Evolutionary conservation across 2,113 vertebrate species (phyloP), one percentile per base, ranked within the genome.

Genomic region (Malurus elegans): DNA sequence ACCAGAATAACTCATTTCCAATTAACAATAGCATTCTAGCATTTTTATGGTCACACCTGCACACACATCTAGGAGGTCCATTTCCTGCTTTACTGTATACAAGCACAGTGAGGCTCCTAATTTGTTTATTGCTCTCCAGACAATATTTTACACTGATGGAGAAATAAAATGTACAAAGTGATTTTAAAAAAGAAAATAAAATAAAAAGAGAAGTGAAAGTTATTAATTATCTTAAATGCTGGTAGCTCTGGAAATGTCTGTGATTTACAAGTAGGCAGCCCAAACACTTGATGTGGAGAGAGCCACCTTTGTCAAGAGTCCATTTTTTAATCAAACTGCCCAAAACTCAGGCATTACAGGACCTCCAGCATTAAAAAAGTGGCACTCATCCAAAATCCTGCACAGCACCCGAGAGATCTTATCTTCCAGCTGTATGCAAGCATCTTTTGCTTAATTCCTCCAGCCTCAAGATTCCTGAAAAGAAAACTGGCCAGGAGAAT

Each of bases 11-110:
- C 32, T 83, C 2, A 58, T 48, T 95, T 74, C 40, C 48, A 74
- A 81, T 53, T 69, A 89, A 92, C 76, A 94, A 93, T 5, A 67
- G 62, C 42, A 50, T 82, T 93, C 32, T 17, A 92, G 71, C 50
- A 83, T 66, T 90, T 96, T 94, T 93, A 95, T 74, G 71, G 67
- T 62, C 94, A 90, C 88, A 96, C 88, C 87, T 95, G 85, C 58
- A 83, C 34, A 64, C n/a, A 40, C 47, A 70, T 58, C 50, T 64
- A 66, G 90, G 65, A 90, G 40, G 72, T 83, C 86, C 51, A 80
- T 80, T 96, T 96, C 60, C 94, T 96, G 82, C 67, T 44, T 96
- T 51, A 44, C 51, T 86, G 25, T 86, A 79, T 64, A 86, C 85
- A 94, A 88, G 88, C 79, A 80, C 58, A 78, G 51, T 4, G 56